These are phyloP conservation scores for Hymenopus coronatus DNA, from an alignment of 2,888 invertebrate genomes.

Conservation along the genomic window DNA sequence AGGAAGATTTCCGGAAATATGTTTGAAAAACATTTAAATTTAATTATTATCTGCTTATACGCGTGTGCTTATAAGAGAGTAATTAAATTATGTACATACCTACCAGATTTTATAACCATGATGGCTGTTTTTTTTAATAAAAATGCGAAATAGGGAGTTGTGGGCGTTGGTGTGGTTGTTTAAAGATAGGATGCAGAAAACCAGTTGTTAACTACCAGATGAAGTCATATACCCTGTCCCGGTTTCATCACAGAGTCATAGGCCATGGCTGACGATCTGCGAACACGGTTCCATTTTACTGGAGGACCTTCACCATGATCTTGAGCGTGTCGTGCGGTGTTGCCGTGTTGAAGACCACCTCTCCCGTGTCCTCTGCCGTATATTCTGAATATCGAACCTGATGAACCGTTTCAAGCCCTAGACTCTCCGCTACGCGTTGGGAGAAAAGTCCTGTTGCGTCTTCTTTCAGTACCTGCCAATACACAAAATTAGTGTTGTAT, in stretches of 20 bases:
- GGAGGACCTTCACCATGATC: slow-evolving; percentile 55
- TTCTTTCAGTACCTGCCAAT: slow-evolving; percentile 66
- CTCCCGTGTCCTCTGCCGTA: slow-evolving; percentile 55
- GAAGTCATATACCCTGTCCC: not conserved
- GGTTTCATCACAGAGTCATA: not conserved
- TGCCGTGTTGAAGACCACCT: slow-evolving; percentile 59
- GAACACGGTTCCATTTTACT: slow-evolving; percentile 1
- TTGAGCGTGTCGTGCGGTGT: slow-evolving; percentile 72
- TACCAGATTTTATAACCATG: too few species aligned
- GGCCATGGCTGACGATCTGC: not conserved
- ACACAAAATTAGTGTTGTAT: too few species aligned
- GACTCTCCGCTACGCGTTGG: slow-evolving; percentile 67
- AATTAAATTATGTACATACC: too few species aligned
- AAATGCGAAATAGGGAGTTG: too few species aligned
- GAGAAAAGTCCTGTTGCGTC: slow-evolving; percentile 80
- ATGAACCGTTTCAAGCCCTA: slow-evolving; percentile 62
- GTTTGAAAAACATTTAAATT: too few species aligned
- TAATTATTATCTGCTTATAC: too few species aligned
- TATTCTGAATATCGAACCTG: slow-evolving; percentile 70
- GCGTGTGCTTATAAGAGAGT: too few species aligned
- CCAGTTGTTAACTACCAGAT: not conserved
- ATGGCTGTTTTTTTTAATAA: too few species aligned
- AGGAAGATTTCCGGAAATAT: too few species aligned
- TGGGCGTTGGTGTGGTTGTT: too few species aligned
- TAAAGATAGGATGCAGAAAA: not conserved